Percentiles rank a stretch among this genome's conserved stretches.
These are phyloP conservation scores for Latrodectus hesperus DNA, from an alignment of 2,888 invertebrate species.

Conservation along the genomic window DNA sequence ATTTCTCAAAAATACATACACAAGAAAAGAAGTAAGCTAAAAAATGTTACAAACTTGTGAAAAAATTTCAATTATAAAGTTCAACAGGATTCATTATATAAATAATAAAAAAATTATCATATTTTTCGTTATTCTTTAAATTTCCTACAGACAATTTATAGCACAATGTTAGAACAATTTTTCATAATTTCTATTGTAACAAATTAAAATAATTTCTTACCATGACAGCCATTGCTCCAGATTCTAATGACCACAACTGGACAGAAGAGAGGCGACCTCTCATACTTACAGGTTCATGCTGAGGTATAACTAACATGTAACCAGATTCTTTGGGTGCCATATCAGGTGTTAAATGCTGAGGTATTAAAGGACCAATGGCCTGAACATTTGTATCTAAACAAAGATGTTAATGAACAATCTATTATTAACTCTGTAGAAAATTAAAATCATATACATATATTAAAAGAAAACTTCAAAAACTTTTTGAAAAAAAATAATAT, in stretches of 20 bases:
- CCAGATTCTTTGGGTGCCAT: slow-evolving; percentile 62
- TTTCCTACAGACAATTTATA: too few species aligned
- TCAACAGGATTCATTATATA: too few species aligned
- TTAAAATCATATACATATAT: neutral
- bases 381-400: slow-evolving; percentile 60
- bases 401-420: neutral
- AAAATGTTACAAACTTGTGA: too few species aligned
- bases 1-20: too few species aligned
- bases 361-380: slow-evolving; percentile 56
- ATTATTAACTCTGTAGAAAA: neutral
- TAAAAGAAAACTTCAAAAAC: too few species aligned
- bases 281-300: slow-evolving; percentile 43
- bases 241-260: slow-evolving; percentile 52
- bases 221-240: slow-evolving; percentile 64
- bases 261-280: slow-evolving; percentile 51
- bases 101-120: too few species aligned
- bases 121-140: too few species aligned
- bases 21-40: too few species aligned
- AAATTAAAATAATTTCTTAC: slow-evolving; percentile 12
- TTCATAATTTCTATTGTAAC: too few species aligned
- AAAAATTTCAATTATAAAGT: too few species aligned
- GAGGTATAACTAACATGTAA: slow-evolving; percentile 57
- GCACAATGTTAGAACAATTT: too few species aligned
- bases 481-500: too few species aligned
- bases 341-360: slow-evolving; percentile 60